These are phyloP conservation scores for Oreochromis mossambicus DNA, from an alignment of 2,797 vertebrate species.

Conservation along the genomic window DNA sequence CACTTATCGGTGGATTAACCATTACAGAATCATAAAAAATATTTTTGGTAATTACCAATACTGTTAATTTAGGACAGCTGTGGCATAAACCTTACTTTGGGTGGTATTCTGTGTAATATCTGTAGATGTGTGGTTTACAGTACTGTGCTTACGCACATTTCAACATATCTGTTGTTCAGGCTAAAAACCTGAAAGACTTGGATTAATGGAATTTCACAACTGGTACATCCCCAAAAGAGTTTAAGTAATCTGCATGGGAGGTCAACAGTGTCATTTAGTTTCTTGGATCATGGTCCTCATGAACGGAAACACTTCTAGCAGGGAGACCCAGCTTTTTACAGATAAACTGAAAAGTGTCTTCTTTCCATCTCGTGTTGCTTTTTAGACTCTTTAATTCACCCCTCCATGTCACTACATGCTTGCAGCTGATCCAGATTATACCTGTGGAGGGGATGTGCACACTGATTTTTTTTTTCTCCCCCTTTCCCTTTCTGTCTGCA, in stretches of 20 bases:
- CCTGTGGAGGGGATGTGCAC: not conserved
- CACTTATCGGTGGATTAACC: not conserved
- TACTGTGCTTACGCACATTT: not conserved
- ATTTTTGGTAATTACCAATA: not conserved
- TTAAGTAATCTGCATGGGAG: not conserved
- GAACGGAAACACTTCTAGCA: not conserved
- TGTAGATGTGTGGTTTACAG: not conserved
- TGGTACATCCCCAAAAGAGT: not conserved
- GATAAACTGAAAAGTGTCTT: not conserved
- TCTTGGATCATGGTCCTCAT: not conserved
- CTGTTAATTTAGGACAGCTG: not conserved
- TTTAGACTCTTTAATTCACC: not conserved
- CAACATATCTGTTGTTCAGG: not conserved
- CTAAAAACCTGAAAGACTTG: not conserved
- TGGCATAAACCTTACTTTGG: not conserved
- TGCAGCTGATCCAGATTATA: constrained; percentile 12
- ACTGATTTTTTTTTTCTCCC: not conserved
- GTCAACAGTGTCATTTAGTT: not conserved
- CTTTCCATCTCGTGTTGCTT: not conserved
- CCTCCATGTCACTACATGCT: not conserved
- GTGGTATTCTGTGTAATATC: not conserved
- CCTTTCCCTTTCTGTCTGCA: not conserved
- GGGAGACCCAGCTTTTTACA: not conserved
- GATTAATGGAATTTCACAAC: not conserved
- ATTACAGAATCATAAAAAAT: not conserved